Evolutionary conservation across 2,113 vertebrate species (phyloP).

Genomic region (Xiphophorus couchianus): DNA sequence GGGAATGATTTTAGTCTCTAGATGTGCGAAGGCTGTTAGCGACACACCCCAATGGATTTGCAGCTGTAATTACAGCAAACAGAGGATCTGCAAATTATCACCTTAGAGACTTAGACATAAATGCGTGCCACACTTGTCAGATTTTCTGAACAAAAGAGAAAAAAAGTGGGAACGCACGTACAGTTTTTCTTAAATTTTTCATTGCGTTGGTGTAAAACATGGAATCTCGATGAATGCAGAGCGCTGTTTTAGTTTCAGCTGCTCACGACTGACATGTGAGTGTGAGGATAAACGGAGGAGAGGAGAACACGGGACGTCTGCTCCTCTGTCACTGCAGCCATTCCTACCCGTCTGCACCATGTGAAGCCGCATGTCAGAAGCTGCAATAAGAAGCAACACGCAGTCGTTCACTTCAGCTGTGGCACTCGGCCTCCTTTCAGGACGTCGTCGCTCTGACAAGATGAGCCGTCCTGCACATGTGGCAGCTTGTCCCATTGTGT

Average conservation of each 20-base stretch:
- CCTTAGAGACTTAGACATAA: no score
- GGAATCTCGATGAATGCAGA: no score
- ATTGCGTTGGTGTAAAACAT: no score
- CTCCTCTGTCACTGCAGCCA: constrained; percentile 49
- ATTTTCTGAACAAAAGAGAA: no score
- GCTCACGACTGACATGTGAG: background rate
- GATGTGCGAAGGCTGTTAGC: background rate
- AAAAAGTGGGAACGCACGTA: no score
- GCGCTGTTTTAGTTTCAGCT: background rate
- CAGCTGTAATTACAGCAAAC: background rate
- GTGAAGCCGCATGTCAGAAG: constrained; percentile 41
- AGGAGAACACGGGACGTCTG: constrained; percentile 18
- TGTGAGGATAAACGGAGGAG: background rate
- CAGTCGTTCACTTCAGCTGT: constrained; percentile 40
- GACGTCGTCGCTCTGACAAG: constrained; percentile 24
- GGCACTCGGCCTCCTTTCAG: constrained; percentile 10
- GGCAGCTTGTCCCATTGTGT: constrained; percentile 54
- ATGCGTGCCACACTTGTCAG: no score
- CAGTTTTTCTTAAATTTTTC: no score
- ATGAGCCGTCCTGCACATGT: constrained; percentile 42
- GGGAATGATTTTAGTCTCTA: background rate
- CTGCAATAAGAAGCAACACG: background rate
- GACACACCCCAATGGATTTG: no score
- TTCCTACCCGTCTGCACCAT: constrained; percentile 48
- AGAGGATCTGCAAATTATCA: no score